Base-by-base conservation (phyloP, 2,113 vertebrate species). In the Desmodus rotundus region DNA sequence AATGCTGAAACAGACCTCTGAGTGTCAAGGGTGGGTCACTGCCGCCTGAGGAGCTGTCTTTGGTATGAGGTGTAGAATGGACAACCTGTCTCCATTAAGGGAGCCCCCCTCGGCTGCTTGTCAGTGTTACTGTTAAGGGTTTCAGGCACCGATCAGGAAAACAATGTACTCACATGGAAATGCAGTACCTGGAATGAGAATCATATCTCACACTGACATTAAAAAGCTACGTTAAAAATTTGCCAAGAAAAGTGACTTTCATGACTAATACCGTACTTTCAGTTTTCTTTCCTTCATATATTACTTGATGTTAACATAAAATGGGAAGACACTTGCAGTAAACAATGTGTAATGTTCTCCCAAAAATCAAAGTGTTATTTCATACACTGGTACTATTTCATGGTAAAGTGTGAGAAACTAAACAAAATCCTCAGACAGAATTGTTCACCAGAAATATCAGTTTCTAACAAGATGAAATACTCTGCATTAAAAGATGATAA, bases 401-500 rank as follows among this genome's bases (percentile, higher is more conserved):
- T 81, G 14, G 41, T 89, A 45, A 91, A 56, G 4, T 45, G 14
- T 47, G 56, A 93, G 38, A 95, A 80, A 67, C 16, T 22, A 41
- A 87, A 76, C 5, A 73, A 89, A 89, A 77, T 47, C 86, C 15
- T 81, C 38, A 70, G 50, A 54, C 54, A 92, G 70, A 91, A 73
- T 68, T 72, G 73, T 76, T 87, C 56, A 70, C 80, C 89, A 45
- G 14, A 72, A 95, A n/a, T 85, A 96, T 91, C 76, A 82, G 26
- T 67, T 85, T 56, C 70, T 87, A 95, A 85, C 41, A 54, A 87
- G 26, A 68, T 78, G 41, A 76, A 93, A 77, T 43, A 81, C 26
- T 73, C 74, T 93, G 43, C 15, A 81, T 85, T 95, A 81, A 93
- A 91, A 89, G 63, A 92, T 77, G 33, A 61, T 80, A 83, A 77